phyloP scores from a whole-genome alignment of 2,113 vertebrate genomes.

The Piliocolobus tephrosceles region DNA sequence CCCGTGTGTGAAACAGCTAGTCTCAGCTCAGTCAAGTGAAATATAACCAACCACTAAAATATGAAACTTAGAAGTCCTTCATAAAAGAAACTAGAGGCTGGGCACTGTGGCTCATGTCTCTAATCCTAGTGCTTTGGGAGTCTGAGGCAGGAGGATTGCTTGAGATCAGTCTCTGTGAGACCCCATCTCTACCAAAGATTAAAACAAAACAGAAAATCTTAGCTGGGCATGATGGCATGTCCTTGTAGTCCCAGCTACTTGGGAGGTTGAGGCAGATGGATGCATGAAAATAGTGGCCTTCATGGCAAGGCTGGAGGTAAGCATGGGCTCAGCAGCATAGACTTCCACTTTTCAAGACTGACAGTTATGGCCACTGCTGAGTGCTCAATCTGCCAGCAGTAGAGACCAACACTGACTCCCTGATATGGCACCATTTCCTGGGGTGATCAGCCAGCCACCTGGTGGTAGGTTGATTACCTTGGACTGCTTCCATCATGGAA shows the following conservation, averaged over 20 bases:
- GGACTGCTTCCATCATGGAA: background rate
- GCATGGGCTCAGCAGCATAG: background rate
- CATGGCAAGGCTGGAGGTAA: background rate
- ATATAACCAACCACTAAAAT: background rate
- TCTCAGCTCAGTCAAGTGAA: constrained; percentile 21
- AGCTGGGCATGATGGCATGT: no score
- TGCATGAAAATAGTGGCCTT: background rate
- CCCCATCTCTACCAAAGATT: no score
- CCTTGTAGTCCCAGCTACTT: no score
- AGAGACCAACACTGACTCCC: background rate
- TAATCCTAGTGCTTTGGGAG: no score
- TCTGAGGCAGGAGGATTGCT: no score
- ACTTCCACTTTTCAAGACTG: background rate
- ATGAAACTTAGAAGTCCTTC: background rate
- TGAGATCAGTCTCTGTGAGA: no score
- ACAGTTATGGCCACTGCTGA: background rate
- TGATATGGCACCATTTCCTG: background rate
- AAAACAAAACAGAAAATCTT: no score
- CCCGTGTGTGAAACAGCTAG: background rate
- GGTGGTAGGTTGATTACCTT: background rate
- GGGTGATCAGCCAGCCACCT: background rate
- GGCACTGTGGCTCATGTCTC: no score
- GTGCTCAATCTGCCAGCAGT: background rate
- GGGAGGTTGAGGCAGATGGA: background rate
- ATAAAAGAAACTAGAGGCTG: background rate